phyloP scores from a whole-genome alignment of 2,888 invertebrate genomes.

The Scaptomyza caliginosa region DNA sequence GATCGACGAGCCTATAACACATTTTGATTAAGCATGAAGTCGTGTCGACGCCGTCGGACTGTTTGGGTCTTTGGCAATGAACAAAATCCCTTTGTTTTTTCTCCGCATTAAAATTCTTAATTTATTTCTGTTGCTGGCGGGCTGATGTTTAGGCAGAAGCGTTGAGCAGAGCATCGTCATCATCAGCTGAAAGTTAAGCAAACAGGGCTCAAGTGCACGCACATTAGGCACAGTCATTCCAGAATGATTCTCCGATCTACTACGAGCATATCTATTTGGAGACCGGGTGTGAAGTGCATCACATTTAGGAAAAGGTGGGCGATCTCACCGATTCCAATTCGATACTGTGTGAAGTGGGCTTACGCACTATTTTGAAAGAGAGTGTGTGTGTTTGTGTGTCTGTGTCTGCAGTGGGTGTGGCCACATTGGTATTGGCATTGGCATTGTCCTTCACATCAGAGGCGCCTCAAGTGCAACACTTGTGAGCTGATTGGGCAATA shows the following conservation, averaged over 20 bases:
- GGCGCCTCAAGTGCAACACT: slow-evolving; percentile 66
- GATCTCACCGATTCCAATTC: slow-evolving; percentile 55
- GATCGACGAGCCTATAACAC: slow-evolving; percentile 61
- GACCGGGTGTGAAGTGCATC: slow-evolving; percentile 71
- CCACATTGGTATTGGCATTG: slow-evolving; percentile 30
- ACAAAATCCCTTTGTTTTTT: slow-evolving; percentile 57
- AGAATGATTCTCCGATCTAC: slow-evolving; percentile 31
- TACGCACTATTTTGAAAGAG: background rate
- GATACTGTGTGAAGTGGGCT: slow-evolving; percentile 28
- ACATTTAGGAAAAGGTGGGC: slow-evolving; percentile 73
- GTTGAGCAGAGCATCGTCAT: slow-evolving; percentile 53
- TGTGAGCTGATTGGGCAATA: slow-evolving; percentile 76
- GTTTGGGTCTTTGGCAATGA: slow-evolving; percentile 7
- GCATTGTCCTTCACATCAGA: slow-evolving; percentile 49
- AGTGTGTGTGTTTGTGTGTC: background rate
- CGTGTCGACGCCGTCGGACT: slow-evolving; percentile 43
- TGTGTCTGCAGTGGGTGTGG: slow-evolving; percentile 71
- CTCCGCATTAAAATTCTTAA: slow-evolving; percentile 75
- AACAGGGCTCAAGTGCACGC: slow-evolving; percentile 66
- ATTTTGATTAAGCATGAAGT: slow-evolving; percentile 80
- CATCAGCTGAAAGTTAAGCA: slow-evolving; percentile 67
- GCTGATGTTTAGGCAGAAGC: background rate
- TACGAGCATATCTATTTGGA: slow-evolving; percentile 50
- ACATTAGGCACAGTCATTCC: slow-evolving; percentile 74
- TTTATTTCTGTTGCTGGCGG: slow-evolving; percentile 60